Evolutionary conservation across 2,113 vertebrate genomes (phyloP).

Genomic region (Bujurquina vittata): DNA sequence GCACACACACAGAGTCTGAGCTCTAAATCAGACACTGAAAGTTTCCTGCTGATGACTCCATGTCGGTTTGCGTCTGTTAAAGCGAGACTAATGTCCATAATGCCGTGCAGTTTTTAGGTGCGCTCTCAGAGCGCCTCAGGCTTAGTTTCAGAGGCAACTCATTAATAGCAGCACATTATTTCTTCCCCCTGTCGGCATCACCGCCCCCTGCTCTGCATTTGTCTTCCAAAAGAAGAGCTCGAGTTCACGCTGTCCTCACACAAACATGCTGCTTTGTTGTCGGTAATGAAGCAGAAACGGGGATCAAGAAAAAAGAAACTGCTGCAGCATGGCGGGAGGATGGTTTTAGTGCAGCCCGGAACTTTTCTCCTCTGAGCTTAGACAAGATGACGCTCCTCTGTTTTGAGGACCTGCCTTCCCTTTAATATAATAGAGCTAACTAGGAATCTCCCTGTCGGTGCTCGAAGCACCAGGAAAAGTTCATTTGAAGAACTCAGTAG

Average conservation of each 20-base stretch:
- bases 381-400: too few relatives aligned
- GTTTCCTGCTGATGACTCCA: not conserved
- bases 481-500: too few relatives aligned
- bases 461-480: too few relatives aligned
- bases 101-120: not conserved
- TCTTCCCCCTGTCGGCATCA: conserved; percentile 22
- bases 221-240: conserved; percentile 13
- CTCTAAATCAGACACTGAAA: not conserved
- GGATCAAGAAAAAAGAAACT: not conserved
- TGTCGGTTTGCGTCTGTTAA: not conserved
- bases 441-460: too few relatives aligned
- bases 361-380: not conserved
- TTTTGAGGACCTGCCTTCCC: not conserved
- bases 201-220: conserved; percentile 15
- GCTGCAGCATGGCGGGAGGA: not conserved
- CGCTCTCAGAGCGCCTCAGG: conserved; percentile 21
- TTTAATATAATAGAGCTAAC: not conserved
- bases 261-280: conserved; percentile 10
- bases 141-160: conserved; percentile 56
- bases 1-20: too few relatives aligned
- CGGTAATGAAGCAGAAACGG: not conserved
- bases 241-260: not conserved
- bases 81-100: not conserved
- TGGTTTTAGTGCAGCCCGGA: not conserved
- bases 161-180: conserved; percentile 48